These are phyloP conservation scores for Capreolus pygargus DNA, from an alignment of 2,113 vertebrate species.

Conservation along the genomic window DNA sequence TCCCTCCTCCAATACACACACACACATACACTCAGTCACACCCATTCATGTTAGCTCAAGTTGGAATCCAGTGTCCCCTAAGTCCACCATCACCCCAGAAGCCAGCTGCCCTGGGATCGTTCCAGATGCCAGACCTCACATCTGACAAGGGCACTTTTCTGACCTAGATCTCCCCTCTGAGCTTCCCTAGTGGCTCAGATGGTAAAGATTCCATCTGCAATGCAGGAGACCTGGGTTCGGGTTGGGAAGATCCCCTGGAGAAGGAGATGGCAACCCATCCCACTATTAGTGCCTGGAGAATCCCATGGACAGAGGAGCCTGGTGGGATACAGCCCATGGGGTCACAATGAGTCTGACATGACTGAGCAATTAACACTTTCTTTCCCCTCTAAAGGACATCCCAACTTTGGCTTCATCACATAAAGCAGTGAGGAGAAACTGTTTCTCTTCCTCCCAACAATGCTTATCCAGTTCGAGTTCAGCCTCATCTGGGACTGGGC, in stretches of 20 bases:
- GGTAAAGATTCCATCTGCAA: background rate
- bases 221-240: rapidly evolving
- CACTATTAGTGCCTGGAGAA: background rate
- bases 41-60: background rate
- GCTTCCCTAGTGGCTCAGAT: background rate
- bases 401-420: background rate
- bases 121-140: constrained; percentile 32
- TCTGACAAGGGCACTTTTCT: constrained; percentile 13
- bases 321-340: background rate
- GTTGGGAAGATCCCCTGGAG: background rate
- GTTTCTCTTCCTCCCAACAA: background rate
- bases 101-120: background rate
- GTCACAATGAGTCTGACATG: background rate
- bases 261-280: background rate
- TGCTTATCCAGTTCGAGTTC: background rate
- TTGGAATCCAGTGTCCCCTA: background rate
- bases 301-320: background rate
- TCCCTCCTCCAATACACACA: background rate
- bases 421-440: background rate
- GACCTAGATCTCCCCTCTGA: background rate
- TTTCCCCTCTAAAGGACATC: background rate
- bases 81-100: background rate
- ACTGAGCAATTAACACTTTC: background rate
- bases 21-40: background rate
- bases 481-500: background rate